Percentiles rank a stretch among this genome's conserved stretches.
phyloP scores from a whole-genome alignment of 2,888 invertebrate genomes.

The Mechanitis mazaeus region DNA sequence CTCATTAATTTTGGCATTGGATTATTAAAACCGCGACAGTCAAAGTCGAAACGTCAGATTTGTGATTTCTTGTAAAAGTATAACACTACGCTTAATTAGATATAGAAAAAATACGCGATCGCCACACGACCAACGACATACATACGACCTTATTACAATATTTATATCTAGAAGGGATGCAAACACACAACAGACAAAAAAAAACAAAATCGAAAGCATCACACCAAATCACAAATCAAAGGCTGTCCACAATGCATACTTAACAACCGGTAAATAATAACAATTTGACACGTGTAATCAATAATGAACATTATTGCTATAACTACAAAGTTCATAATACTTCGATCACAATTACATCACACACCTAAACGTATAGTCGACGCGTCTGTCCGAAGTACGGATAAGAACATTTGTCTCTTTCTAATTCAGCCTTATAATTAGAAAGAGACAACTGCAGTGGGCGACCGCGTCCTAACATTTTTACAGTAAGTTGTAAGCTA shows the following conservation, averaged over 20 bases:
- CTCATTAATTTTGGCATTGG: constrained; percentile 3
- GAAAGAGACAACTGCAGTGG: constrained; percentile 61
- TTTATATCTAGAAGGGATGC: constrained; percentile 47
- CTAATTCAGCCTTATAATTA: constrained; percentile 75
- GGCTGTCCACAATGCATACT: constrained; percentile 35
- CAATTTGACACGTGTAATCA: constrained; percentile 42
- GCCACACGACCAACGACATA: constrained; percentile 53
- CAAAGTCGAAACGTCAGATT: constrained; percentile 51
- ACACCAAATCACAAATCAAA: constrained; percentile 51
- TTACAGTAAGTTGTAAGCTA: constrained; percentile 6
- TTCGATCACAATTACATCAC: constrained; percentile 64
- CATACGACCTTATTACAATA: constrained; percentile 42
- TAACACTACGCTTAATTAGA: constrained; percentile 71
- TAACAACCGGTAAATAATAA: constrained; percentile 29
- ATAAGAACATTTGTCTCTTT: constrained; percentile 56
- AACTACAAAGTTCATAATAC: constrained; percentile 65
- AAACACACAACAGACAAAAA: constrained; percentile 39
- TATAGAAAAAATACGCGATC: constrained; percentile 62
- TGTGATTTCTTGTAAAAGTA: constrained; percentile 72
- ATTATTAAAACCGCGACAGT: constrained; percentile 43
- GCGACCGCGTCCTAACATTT: constrained; percentile 49
- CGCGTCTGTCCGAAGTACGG: constrained; percentile 38
- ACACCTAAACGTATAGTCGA: constrained; percentile 35
- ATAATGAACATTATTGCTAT: constrained; percentile 64
- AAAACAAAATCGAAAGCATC: constrained; percentile 44